Base-by-base conservation (phyloP, 1,140 invertebrate species). In the Bombyx mandarina region DNA sequence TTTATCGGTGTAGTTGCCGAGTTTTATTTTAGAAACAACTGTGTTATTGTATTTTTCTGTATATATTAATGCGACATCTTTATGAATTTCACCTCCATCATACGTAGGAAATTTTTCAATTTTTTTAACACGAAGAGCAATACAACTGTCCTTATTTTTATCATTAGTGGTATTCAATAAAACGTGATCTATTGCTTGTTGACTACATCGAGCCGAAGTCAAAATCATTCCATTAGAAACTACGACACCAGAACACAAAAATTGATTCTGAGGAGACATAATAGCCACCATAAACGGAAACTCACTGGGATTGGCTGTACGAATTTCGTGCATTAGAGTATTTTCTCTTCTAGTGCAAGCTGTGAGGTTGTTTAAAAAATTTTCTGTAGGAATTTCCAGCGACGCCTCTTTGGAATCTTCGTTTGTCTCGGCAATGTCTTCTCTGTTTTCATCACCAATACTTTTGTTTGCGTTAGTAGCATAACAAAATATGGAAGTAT, bases 261-360 rank as follows among this genome's bases (percentile, higher is more conserved):
- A 82, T 69, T 79, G 77, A 65, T 82, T 71, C 57, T 76, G 71
- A 42, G 76, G 66, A 45, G 82, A 81, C 73, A 86, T 76, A 51
- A 83, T 63, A 8, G 82, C 73, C 22, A 63, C 82, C 66, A 86
- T 74, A 53, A 83, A 86, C 43, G 83, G 83, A 63, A 82, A 86
- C 54, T 85, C 79, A 26, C 66, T 75, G 51, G 52, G 50, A 45
- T 42, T 57, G 2, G 79, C 83, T 22, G 54, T 8, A 43, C 51
- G 62, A 54, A 86, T 72, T 69, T 83, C 82, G 56, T 84, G 81
- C 74, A 86, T 72, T 57, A 67, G 62, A 42, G 59, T 75, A 53
- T 75, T 78, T 53, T 71, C 69, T 60, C 75, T 71, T 64, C 81
- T 71, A 2, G 75, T 63, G 52, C 82, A 86, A 35, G 26, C 4